Evolutionary conservation across 2,888 invertebrate species (phyloP), one percentile per base, ranked within the genome.

Genomic region (Plebejus argus): DNA sequence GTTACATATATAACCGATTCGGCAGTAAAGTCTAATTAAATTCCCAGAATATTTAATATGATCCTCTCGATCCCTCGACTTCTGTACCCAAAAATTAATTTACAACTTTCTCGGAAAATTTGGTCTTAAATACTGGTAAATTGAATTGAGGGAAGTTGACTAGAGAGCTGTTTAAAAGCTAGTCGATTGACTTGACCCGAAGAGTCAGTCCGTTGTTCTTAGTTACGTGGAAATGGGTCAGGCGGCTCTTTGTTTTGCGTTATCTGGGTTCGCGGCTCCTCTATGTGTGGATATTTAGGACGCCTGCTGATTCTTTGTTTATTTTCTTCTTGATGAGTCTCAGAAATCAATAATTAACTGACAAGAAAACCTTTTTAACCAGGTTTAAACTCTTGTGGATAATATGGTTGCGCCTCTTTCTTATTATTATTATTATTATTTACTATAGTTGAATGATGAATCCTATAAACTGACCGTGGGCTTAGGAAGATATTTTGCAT

Each of bases 161-260:
- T 20, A 20, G 58, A 20, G 58, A 61, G 23, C 23, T 12, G 66
- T 33, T 28, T 66, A 33, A 66, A 33, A 66, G 66, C 28, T 33
- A 66, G 66, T 23, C 66, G 28, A 28, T 66, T 15, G 28, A 28
- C 66, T 66, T 66, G 66, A 66, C 66, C 66, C 20, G 66, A 33
- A 66, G 66, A 66, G 61, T 58, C 7, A 20, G 61, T 58, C 7
- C 18, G 61, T 61, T 23, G 61, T 33, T 66, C 28, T 66, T 66
- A 20, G 28, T 33, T 66, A 66, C 15, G 66, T 66, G 28, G 28
- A 66, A 66, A 33, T 66, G 28, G 66, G 66, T 66, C 66, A 66
- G 66, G 28, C 66, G 28, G 66, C 28, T 66, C 66, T 66, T 33
- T 66, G 66, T 66, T 66, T 33, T 28, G 66, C 66, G 66, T 33